phyloP scores from a whole-genome alignment of 2,113 vertebrate genomes.

The Muntiacus muntjak region DNA sequence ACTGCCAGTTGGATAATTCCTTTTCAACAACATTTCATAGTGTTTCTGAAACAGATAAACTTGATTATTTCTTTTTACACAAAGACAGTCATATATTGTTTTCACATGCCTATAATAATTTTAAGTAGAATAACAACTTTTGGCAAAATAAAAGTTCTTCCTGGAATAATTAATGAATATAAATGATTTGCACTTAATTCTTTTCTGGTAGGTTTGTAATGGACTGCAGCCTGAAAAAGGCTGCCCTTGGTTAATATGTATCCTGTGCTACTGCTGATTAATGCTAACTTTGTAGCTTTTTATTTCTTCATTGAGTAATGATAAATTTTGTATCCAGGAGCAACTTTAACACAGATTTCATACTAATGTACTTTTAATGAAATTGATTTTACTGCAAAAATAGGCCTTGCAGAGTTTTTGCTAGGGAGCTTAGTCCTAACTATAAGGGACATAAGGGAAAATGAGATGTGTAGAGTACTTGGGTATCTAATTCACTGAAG shows the following conservation, averaged over 20 bases:
- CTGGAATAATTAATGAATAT: not conserved
- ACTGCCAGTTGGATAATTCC: not conserved
- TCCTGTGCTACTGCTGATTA: not conserved
- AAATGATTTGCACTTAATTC: not conserved
- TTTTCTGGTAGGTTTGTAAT: not conserved
- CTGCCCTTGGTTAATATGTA: not conserved
- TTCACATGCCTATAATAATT: not conserved
- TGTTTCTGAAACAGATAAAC: not conserved
- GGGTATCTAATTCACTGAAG: not conserved
- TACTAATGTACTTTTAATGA: not conserved
- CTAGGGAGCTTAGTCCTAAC: not conserved
- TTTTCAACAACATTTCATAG: not conserved
- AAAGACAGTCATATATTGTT: not conserved
- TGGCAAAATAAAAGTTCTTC: not conserved
- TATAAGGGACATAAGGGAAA: not conserved
- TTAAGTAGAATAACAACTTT: slow-evolving; percentile 27
- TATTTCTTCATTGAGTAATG: not conserved
- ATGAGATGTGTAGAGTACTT: not conserved
- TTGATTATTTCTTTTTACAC: slow-evolving; percentile 36
- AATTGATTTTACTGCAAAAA: not conserved
- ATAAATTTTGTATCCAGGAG: not conserved
- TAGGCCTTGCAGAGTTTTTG: not conserved
- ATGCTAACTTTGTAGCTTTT: not conserved
- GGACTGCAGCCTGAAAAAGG: not conserved
- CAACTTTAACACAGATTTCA: not conserved